phyloP scores from a whole-genome alignment of 2,113 vertebrate genomes.

The Talpa occidentalis region DNA sequence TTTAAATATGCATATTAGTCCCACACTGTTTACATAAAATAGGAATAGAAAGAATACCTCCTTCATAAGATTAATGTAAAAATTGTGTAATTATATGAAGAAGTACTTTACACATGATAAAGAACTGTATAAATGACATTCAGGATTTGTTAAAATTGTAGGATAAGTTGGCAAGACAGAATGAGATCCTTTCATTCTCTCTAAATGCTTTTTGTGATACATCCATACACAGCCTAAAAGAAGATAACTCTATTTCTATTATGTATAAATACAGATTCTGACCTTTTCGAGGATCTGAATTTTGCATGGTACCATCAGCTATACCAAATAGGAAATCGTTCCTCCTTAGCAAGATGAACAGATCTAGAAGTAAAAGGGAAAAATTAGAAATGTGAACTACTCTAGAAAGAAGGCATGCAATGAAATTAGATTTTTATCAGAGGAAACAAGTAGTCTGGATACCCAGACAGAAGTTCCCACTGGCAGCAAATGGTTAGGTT shows the following conservation, averaged over 20 bases:
- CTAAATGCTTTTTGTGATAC: background rate
- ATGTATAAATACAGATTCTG: conserved; percentile 63
- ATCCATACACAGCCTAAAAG: background rate
- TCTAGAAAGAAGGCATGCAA: conserved; percentile 46
- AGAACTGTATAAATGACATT: background rate
- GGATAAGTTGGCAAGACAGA: conserved; percentile 41
- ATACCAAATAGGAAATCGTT: conserved; percentile 72
- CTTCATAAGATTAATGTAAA: background rate
- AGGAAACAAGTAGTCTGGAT: conserved; percentile 30
- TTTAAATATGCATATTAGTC: conserved; percentile 16
- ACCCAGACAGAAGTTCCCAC: background rate
- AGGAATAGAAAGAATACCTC: background rate
- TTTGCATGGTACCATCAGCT: conserved; percentile 92
- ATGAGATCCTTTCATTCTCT: background rate
- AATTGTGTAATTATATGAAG: background rate
- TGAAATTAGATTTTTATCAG: conserved; percentile 58
- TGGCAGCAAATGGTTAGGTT: conserved; percentile 13
- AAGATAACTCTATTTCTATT: conserved; percentile 18
- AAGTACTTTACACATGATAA: background rate
- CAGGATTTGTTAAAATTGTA: conserved; percentile 49
- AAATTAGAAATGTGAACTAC: conserved; percentile 65
- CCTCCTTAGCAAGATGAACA: conserved; percentile 72
- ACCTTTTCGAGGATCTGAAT: conserved; percentile 95
- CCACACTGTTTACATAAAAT: conserved; percentile 10
- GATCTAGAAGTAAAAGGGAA: conserved; percentile 81